phyloP scores from a whole-genome alignment of 2,888 invertebrate genomes.

The Myopa testacea region DNA sequence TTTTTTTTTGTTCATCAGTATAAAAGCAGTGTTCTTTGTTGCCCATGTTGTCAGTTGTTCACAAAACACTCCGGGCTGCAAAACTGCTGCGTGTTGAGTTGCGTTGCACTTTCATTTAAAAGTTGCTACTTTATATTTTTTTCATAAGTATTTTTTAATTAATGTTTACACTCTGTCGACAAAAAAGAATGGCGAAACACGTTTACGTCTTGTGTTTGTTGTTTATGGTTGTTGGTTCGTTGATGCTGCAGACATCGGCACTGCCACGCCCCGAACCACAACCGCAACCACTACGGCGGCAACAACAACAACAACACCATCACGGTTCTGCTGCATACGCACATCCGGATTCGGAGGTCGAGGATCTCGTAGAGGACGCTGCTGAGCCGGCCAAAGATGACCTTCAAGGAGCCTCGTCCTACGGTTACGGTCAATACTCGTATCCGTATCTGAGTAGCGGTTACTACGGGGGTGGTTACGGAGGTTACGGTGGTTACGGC shows the following conservation, averaged over 20 bases:
- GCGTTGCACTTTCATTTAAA: not conserved
- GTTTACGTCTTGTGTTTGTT: slow-evolving; percentile 45
- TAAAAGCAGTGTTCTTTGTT: slow-evolving; percentile 57
- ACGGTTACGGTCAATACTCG: slow-evolving; percentile 64
- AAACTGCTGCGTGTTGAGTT: not conserved
- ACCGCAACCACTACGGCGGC: slow-evolving; percentile 40
- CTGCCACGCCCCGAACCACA: slow-evolving; percentile 55
- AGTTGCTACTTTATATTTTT: slow-evolving; percentile 1
- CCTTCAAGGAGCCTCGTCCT: slow-evolving; percentile 61
- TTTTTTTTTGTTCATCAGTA: slow-evolving; percentile 48
- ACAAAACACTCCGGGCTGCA: slow-evolving; percentile 44
- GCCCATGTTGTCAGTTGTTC: slow-evolving; percentile 59
- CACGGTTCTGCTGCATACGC: not conserved
- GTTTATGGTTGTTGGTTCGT: not conserved
- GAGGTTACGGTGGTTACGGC: slow-evolving; percentile 45
- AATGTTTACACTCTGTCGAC: not conserved
- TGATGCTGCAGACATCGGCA: slow-evolving; percentile 48
- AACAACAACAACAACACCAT: not conserved
- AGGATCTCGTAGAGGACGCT: slow-evolving; percentile 55
- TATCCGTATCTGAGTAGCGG: slow-evolving; percentile 58
- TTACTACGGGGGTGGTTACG: slow-evolving; percentile 51
- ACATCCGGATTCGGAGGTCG: slow-evolving; percentile 43
- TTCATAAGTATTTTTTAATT: not conserved
- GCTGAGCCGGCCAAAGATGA: slow-evolving; percentile 59
- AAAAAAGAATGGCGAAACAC: slow-evolving; percentile 53